Conservation (phyloP, 2,797 vertebrate species). For the Neomorphus geoffroyi region DNA sequence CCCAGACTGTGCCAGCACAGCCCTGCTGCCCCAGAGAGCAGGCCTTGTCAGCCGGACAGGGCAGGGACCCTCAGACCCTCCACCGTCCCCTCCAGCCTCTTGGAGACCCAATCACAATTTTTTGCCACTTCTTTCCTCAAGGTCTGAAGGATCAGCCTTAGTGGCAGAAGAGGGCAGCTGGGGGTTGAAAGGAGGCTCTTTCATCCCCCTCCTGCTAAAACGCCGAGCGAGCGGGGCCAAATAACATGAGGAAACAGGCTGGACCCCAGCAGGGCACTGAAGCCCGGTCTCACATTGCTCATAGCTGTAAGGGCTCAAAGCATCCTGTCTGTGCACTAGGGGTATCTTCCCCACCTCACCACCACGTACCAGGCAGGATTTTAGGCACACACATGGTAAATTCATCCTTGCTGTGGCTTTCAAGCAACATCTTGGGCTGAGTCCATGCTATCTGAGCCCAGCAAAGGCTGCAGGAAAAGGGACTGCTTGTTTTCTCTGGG, state of each 20-base stretch:
- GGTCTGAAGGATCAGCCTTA: not conserved
- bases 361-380: not conserved
- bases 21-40: not conserved
- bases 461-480: not conserved
- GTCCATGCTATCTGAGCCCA: rapidly evolving
- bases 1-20: not conserved
- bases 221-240: not conserved
- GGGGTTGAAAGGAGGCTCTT: too few relatives aligned
- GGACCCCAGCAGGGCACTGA: not conserved
- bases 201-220: not conserved
- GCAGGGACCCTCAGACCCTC: not conserved
- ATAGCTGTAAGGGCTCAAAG: rapidly evolving
- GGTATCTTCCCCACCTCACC: rapidly evolving
- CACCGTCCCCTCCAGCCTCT: rapidly evolving
- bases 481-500: not conserved
- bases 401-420: rapidly evolving
- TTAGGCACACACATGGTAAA: rapidly evolving
- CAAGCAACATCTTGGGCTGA: rapidly evolving
- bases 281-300: rapidly evolving
- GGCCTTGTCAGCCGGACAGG: not conserved
- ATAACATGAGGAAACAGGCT: rapidly evolving
- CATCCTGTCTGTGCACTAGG: rapidly evolving
- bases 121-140: not conserved
- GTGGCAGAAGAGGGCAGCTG: not conserved
- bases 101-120: not conserved